These are phyloP conservation scores for Trissoscelio sp. DNA, from an alignment of 2,888 invertebrate species.

Conservation along the genomic window DNA sequence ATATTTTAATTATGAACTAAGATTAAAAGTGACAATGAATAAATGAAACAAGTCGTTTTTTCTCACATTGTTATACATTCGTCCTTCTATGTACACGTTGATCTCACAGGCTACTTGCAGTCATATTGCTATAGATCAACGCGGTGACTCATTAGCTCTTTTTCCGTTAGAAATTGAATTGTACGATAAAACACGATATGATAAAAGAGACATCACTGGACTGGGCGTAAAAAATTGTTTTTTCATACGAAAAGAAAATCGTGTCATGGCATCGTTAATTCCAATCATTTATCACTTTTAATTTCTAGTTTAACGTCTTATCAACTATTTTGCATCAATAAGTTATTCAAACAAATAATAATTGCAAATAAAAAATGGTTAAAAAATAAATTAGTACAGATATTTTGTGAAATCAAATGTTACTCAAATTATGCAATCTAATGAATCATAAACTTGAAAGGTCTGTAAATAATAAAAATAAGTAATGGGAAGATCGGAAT, in stretches of 20 bases:
- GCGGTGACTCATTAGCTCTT: constrained; percentile 60
- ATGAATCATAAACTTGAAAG: no score
- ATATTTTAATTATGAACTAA: constrained; percentile 40
- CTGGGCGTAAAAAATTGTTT: constrained; percentile 40
- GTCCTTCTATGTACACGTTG: constrained; percentile 54
- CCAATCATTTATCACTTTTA: constrained; percentile 42
- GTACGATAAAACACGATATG: constrained; percentile 44
- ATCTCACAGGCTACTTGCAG: constrained; percentile 31
- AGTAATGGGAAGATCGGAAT: no score
- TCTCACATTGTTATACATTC: constrained; percentile 57
- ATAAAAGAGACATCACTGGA: constrained; percentile 41
- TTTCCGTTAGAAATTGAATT: constrained; percentile 57
- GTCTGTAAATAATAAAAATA: no score
- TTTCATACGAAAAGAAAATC: constrained; percentile 49
- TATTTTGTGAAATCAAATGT: no score
- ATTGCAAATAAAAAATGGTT: no score
- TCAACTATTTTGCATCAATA: no score
- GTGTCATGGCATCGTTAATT: constrained; percentile 54
- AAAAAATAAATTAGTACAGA: no score
- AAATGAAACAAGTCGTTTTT: constrained; percentile 52
- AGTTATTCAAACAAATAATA: no score
- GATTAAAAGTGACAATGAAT: constrained; percentile 60
- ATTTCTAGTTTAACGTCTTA: no score
- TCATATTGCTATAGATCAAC: constrained; percentile 38
- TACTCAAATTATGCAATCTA: no score